Evolutionary conservation across 1,140 invertebrate species (phyloP), one percentile per base, ranked within the genome.

Genomic region (Tribolium madens): DNA sequence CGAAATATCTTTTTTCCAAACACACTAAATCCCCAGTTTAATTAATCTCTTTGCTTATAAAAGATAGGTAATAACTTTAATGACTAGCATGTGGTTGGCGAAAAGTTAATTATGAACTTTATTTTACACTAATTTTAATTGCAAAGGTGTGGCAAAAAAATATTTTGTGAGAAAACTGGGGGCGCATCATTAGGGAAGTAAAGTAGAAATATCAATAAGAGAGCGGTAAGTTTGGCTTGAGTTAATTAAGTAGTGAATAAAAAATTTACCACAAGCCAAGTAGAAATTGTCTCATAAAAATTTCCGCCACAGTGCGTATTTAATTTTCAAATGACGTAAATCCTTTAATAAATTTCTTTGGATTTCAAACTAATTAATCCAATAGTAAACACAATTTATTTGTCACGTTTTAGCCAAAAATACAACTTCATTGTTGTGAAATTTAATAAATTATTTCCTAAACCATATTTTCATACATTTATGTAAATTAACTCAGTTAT

Each of bases 231-330:
- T 57, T 57, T 18, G 52, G 31, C 9, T 31, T 64, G 57, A 64
- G 57, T 64, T 64, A 64, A 64, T 64, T 64, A 64, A 64, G 26
- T 12, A 14, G 26, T 13, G 12, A 31, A 64, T 64, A 64, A 64
- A 64, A 64, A 64, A 64, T 64, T 31, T 64, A 64, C 26, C 26
- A 31, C 57, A 64, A 13, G 10, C 36, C 36, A 17, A 50, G 48
- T 50, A 7, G 48, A 50, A 50, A 15, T 17, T 50, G 48, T 15
- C 48, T 50, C 15, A 14, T 50, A 17, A 50, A 42, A 50, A 50
- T 50, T 50, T 50, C 15, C 14, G 15, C 15, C 48, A 17, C 6
- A 50, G 48, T 17, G 48, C 12, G 14, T 50, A 17, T 17, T 50
- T 14, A 50, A 17, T 17, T 50, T 50, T 14, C 12, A 50, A 50